A percentile compares a stretch with the other conserved stretches of the same genome.
Conservation (phyloP, 1,140 invertebrate genomes). For the Coptotermes formosanus region DNA sequence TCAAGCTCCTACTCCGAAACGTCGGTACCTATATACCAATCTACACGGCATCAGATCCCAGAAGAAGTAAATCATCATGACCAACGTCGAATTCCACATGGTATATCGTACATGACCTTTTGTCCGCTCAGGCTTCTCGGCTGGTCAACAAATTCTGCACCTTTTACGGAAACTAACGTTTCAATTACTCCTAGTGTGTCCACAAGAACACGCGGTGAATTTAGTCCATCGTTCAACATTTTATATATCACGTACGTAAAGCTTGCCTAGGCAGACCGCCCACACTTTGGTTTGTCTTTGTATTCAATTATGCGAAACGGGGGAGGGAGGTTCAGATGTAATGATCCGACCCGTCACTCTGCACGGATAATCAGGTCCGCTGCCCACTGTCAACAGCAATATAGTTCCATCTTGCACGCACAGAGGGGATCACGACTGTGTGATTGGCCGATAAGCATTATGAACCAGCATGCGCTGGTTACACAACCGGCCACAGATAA, state of each 20-base stretch:
- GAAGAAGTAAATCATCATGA: no score
- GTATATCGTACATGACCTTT: no score
- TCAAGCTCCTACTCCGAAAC: no score
- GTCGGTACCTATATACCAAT: no score
- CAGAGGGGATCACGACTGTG: not conserved
- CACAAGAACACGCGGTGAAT: no score
- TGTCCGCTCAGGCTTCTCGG: no score
- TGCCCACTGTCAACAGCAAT: not conserved
- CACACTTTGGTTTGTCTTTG: not conserved
- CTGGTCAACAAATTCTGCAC: no score
- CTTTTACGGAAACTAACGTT: no score
- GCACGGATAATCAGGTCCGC: not conserved
- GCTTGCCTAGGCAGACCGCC: not conserved
- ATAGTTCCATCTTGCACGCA: not conserved
- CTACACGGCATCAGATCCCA: no score
- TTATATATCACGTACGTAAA: not conserved
- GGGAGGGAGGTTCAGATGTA: not conserved
- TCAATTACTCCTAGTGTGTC: no score
- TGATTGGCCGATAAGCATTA: not conserved
- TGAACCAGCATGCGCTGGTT: not conserved
- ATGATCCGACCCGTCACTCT: not conserved
- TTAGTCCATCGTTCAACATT: no score
- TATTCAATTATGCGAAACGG: not conserved
- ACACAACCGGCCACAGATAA: conserved; percentile 7
- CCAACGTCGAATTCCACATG: no score